Evolutionary conservation across 2,113 vertebrate genomes (phyloP).

Genomic region (Microcebus jonahi): DNA sequence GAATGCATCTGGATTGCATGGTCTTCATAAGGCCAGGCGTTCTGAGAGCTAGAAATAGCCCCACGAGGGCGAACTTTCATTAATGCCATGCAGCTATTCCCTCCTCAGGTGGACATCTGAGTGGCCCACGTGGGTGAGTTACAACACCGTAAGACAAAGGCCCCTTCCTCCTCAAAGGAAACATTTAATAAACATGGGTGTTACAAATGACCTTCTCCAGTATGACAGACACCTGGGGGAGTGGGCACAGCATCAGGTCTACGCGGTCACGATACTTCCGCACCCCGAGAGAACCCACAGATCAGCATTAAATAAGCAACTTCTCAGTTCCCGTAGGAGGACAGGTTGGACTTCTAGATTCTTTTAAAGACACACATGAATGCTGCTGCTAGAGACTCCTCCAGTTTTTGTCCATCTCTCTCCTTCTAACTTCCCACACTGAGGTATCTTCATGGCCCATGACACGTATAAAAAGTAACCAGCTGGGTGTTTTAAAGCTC

Average conservation of each 20-base stretch:
- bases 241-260: neutral
- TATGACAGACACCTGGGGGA: neutral
- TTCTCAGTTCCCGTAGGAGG: neutral
- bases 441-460: constrained; percentile 39
- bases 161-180: neutral
- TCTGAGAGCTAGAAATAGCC: neutral
- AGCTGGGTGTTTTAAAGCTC: constrained; percentile 62
- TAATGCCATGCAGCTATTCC: neutral
- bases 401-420: neutral
- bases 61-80: neutral
- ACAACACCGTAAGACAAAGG: neutral
- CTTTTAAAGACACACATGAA: neutral
- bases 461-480: constrained; percentile 51
- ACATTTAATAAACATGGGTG: neutral
- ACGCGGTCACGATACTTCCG: neutral
- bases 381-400: constrained; percentile 5
- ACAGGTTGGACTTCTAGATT: neutral
- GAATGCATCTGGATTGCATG: neutral
- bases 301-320: accelerated
- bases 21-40: neutral
- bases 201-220: neutral
- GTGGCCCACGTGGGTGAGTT: neutral
- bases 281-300: neutral
- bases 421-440: neutral
- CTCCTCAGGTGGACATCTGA: neutral